Base-by-base conservation (phyloP, 2,113 vertebrate genomes). In the Nicator chloris region DNA sequence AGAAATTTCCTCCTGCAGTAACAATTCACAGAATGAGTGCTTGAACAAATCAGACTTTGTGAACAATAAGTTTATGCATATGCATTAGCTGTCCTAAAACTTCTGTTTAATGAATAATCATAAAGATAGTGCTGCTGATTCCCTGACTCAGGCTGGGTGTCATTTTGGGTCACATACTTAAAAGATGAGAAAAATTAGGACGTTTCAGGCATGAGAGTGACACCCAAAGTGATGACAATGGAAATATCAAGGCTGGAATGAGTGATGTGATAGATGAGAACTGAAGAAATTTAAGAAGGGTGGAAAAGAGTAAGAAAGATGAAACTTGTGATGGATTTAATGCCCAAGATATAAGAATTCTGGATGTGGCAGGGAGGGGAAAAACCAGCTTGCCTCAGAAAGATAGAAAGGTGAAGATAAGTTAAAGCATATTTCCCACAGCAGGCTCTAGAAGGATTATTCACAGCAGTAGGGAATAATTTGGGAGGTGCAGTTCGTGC, bases 21-120 rank as follows among this genome's bases (percentile, higher is more conserved):
- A 72, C 0, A 78, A 84, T 82, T 64, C 91, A 68, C 31, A 89
- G 86, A 77, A 57, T 0, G 12, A 87, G 19, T 47, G 60, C 66
- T 72, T 47, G 66, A 94, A 59, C 66, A 85, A 85, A 73, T 63
- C 68, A 85, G 63, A 42, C 19, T 42, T 59, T 27, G 33, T 20
- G 63, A 92, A 83, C 81, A 92, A 57, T 77, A 42, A 50, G 17
- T 66, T 85, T 70, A 77, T 91, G 66, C 63, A 80, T 78, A 94
- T 93, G 24, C 42, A 90, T 90, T 19, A 73, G 68, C 59, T 91
- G 16, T 77, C 92, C 82, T 90, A 35, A 82, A 91, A 59, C n/a
- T 65, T 73, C 59, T 59, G 47, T 39, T 80, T 83, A 59, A 94
- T 88, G 93, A 91, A 95, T 92, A 95, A 86, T 77, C 71, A 80